Conservation (phyloP, 2,888 invertebrate species). For the Agonopterix alstromeriana region DNA sequence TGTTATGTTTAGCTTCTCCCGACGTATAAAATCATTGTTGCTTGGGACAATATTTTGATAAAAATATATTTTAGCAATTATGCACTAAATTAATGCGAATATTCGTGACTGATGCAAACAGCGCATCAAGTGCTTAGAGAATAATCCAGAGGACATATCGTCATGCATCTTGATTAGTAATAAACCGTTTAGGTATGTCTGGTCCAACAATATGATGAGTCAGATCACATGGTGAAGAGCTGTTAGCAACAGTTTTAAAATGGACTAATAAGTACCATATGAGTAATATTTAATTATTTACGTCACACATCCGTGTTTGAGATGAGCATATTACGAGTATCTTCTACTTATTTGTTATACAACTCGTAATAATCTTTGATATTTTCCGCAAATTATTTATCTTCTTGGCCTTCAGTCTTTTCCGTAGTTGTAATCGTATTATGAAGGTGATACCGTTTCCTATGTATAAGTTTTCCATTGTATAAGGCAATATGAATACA, state of each 20-base stretch:
- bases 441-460: slow-evolving; percentile 19
- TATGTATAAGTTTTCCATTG: slow-evolving; percentile 13
- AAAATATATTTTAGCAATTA: no score
- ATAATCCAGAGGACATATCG: background rate
- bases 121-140: no score
- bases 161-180: background rate
- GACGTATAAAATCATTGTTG: no score
- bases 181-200: slow-evolving; percentile 16
- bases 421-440: slow-evolving; percentile 44
- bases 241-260: slow-evolving; percentile 16
- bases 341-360: slow-evolving; percentile 17
- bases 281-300: slow-evolving; percentile 15
- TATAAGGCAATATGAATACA: background rate
- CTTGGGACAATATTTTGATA: no score
- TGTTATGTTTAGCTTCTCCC: no score
- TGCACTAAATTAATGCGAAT: no score
- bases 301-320: slow-evolving; percentile 1
- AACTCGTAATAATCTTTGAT: slow-evolving; percentile 20
- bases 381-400: slow-evolving; percentile 26
- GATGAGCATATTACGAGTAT: slow-evolving; percentile 4
- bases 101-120: no score
- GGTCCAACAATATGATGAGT: slow-evolving; percentile 25
- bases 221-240: slow-evolving; percentile 24
- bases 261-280: slow-evolving; percentile 14
- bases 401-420: slow-evolving; percentile 41